Evolutionary conservation across 2,888 invertebrate species (phyloP), one percentile per base, ranked within the genome.

Genomic region (Ophonus ardosiacus): DNA sequence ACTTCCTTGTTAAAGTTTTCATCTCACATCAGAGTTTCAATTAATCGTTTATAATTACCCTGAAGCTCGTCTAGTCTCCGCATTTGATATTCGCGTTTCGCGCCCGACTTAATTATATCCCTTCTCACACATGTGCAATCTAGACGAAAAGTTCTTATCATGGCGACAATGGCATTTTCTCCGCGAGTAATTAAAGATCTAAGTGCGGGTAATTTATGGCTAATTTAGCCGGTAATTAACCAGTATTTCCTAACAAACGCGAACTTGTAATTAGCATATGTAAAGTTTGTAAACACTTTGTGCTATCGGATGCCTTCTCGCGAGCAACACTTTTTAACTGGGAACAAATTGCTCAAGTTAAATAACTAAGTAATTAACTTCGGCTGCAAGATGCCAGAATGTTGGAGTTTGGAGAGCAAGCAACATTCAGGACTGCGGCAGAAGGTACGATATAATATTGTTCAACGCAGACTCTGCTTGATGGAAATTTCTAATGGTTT

Each of bases 241-340:
- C 89, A 88, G 87, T 89, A 88, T 89, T 90, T 90, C 89, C 89
- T 89, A 89, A 90, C 90, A 90, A 88, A 90, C 89, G 89, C 89
- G 88, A 90, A 90, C 90, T 90, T 90, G 88, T 91, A 91, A 91
- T 91, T 91, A 91, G 90, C 91, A 91, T 91, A 91, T 91, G 91
- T 91, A 91, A 91, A 91, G 90, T 91, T 91, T 89, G 90, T 88
- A 71, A 80, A 88, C 89, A 89, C 88, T 88, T 88, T 88, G 88
- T 90, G 88, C 88, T 61, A 89, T 89, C 88, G 88, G 89, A 89
- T 89, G 88, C 88, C 87, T 85, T 85, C 86, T 74, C 87, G 61
- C 40, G 76, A 63, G 59, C 63, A 24, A 59, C 89, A 90, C 88
- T 90, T 90, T 90, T 90, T 90, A 90, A 89, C 90, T 89, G 89